Evolutionary conservation across 2,113 vertebrate genomes (phyloP).

Genomic region (Dissostichus mawsoni): DNA sequence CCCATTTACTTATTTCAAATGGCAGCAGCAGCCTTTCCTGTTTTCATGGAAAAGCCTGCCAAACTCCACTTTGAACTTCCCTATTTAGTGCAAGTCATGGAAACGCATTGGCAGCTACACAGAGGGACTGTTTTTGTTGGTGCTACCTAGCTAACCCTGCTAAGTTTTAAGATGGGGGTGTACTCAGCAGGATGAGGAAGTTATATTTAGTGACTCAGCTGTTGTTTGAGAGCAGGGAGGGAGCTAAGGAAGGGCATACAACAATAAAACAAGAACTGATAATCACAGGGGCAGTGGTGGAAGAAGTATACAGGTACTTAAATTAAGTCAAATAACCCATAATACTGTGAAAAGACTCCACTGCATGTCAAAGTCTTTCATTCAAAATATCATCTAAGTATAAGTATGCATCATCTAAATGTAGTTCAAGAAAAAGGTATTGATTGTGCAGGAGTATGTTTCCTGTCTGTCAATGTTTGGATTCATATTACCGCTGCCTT

Average conservation of each 20-base stretch:
- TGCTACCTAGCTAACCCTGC: not conserved
- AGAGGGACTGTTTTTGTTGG: not conserved
- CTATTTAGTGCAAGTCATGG: not conserved
- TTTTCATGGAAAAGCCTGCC: slow-evolving; percentile 70
- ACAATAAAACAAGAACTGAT: not conserved
- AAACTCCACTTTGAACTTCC: not conserved
- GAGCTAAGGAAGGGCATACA: not conserved
- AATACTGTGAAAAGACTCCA: not conserved
- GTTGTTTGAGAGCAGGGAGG: slow-evolving; percentile 54
- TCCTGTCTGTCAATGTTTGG: not conserved
- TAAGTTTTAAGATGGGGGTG: slow-evolving; percentile 14
- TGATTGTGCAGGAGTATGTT: not conserved
- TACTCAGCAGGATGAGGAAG: slow-evolving; percentile 54
- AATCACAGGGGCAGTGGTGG: not conserved
- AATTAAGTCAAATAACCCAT: not conserved
- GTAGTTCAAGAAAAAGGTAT: not conserved
- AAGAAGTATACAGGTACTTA: not conserved
- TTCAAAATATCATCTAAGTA: not conserved
- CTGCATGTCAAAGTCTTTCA: not conserved
- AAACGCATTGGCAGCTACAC: not conserved
- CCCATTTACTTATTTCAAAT: not conserved
- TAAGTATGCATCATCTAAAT: not conserved
- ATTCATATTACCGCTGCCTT: not conserved
- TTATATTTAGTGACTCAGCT: slow-evolving; percentile 75
- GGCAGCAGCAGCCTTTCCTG: slow-evolving; percentile 62